Conservation (phyloP, 1,140 invertebrate species). For the Anastrepha obliqua region DNA sequence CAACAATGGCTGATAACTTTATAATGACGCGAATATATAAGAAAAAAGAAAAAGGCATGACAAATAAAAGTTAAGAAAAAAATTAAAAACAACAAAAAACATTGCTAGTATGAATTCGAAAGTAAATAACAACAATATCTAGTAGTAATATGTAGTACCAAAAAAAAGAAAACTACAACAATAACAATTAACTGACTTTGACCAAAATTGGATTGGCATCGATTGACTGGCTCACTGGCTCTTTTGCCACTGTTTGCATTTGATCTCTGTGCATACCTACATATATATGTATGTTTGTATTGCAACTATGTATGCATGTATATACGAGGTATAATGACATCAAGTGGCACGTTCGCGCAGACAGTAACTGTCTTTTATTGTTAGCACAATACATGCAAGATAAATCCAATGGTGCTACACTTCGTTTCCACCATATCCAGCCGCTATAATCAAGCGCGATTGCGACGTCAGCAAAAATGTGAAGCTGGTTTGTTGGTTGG, state of each 20-base stretch:
- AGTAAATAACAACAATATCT: constrained; percentile 4
- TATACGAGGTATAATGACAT: not conserved
- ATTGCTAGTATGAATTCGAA: constrained; percentile 17
- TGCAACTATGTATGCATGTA: not conserved
- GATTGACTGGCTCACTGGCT: not conserved
- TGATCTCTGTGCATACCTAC: not conserved
- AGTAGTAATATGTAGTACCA: not conserved
- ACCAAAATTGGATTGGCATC: constrained; percentile 46
- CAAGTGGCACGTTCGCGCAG: constrained; percentile 24
- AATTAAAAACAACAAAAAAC: not conserved
- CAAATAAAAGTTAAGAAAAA: not conserved
- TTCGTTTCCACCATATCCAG: not conserved
- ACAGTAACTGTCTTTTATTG: constrained; percentile 10
- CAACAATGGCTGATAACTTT: constrained; percentile 9
- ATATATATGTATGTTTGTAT: not conserved
- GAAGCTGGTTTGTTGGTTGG: not conserved
- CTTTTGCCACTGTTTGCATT: not conserved
- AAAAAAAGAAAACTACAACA: not conserved
- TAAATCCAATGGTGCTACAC: not conserved
- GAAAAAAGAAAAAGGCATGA: not conserved
- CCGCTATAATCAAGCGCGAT: not conserved
- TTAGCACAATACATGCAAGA: not conserved
- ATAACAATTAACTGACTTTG: constrained; percentile 42
- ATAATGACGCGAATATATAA: not conserved
- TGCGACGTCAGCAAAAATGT: not conserved